These are phyloP conservation scores for Holacanthella duospinosa DNA, from an alignment of 2,888 invertebrate genomes.

Conservation along the genomic window DNA sequence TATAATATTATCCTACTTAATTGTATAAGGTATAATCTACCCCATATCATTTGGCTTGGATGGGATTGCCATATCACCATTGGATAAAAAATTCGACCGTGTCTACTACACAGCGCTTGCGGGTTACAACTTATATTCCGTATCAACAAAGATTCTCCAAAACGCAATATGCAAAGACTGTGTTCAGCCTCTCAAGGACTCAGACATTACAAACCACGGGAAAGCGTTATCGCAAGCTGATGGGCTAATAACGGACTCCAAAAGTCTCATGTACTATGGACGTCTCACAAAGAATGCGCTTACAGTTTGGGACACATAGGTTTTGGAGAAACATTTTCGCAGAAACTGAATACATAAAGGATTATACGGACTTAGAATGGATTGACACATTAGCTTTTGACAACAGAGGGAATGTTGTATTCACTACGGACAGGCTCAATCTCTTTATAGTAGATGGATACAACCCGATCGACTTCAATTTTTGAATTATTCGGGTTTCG, in stretches of 20 bases:
- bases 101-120: not conserved
- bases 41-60: not conserved
- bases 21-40: too few relatives aligned
- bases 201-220: not conserved
- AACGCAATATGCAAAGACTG: not conserved
- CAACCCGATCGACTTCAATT: too few relatives aligned
- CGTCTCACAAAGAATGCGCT: not conserved
- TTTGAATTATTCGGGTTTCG: too few relatives aligned
- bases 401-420: not conserved
- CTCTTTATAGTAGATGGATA: too few relatives aligned
- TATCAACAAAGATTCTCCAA: not conserved
- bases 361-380: not conserved
- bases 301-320: not conserved
- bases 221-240: not conserved
- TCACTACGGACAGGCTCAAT: not conserved
- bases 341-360: not conserved
- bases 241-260: not conserved
- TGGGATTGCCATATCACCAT: not conserved
- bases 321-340: not conserved
- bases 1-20: too few relatives aligned
- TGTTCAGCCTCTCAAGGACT: not conserved
- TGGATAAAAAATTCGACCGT: not conserved
- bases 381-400: not conserved
- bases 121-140: not conserved
- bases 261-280: not conserved